phyloP scores from a whole-genome alignment of 2,797 vertebrate genomes.

The Gorsachius magnificus region DNA sequence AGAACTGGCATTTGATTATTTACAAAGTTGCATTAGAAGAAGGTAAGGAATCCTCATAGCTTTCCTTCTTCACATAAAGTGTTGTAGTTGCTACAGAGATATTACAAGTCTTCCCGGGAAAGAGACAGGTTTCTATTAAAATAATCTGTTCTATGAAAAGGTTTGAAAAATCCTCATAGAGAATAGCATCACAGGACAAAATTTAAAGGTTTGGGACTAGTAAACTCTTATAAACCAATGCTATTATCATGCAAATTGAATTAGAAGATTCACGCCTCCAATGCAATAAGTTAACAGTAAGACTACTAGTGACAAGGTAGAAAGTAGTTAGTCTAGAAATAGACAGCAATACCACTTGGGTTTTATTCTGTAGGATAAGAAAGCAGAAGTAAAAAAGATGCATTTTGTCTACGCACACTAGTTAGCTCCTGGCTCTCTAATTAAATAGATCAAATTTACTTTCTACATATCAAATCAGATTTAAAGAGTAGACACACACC shows the following conservation, averaged over 20 bases:
- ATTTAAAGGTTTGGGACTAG: background rate
- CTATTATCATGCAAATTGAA: background rate
- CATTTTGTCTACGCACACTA: background rate
- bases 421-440: background rate
- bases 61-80: background rate
- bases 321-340: background rate
- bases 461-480: background rate
- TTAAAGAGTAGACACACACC: background rate
- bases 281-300: background rate
- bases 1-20: conserved; percentile 1
- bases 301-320: background rate
- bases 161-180: background rate
- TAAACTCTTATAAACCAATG: background rate
- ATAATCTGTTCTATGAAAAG: background rate
- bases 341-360: background rate
- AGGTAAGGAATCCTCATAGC: background rate
- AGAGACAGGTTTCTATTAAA: background rate
- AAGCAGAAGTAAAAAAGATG: background rate
- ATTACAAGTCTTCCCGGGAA: background rate
- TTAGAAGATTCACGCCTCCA: background rate
- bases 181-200: background rate
- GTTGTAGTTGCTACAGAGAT: background rate
- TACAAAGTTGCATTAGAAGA: background rate
- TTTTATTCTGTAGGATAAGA: background rate
- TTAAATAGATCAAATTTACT: background rate